These are phyloP conservation scores for Caenorhabditis uteleia DNA, from an alignment of 2,888 invertebrate species.

Conservation along the genomic window DNA sequence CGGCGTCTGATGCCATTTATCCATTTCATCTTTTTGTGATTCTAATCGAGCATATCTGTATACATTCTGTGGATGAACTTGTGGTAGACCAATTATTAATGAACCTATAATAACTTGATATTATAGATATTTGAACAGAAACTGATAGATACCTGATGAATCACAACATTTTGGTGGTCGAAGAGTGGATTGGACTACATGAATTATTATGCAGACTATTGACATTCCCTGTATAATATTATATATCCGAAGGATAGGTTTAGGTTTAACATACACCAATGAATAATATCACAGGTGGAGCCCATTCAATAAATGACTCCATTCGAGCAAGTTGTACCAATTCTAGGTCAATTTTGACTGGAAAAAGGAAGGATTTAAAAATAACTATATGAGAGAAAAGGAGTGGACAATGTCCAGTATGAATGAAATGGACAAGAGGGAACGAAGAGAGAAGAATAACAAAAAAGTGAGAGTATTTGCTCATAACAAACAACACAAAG, in stretches of 20 bases:
- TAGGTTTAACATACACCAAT: slow-evolving; percentile 18
- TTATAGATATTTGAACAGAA: slow-evolving; percentile 4
- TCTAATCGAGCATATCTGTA: slow-evolving; percentile 24
- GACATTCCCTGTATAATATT: slow-evolving; percentile 21
- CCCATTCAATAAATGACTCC: slow-evolving; percentile 26
- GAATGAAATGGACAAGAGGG: slow-evolving; percentile 1
- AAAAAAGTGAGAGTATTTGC: too few relatives aligned
- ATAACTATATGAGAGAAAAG: background rate
- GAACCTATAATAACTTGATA: slow-evolving; percentile 16
- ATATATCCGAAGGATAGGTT: background rate
- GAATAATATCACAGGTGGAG: slow-evolving; percentile 19
- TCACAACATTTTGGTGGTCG: slow-evolving; percentile 33
- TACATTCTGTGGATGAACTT: slow-evolving; percentile 24
- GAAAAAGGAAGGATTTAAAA: background rate
- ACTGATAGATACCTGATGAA: slow-evolving; percentile 14
- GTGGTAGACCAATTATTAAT: slow-evolving; percentile 29
- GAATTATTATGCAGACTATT: slow-evolving; percentile 27
- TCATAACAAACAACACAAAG: too few relatives aligned
- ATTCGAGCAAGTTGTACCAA: slow-evolving; percentile 16
- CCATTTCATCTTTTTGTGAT: slow-evolving; percentile 18
- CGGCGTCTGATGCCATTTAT: slow-evolving; percentile 30
- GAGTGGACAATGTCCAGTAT: slow-evolving; percentile 5
- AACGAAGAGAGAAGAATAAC: background rate
- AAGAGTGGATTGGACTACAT: slow-evolving; percentile 27
- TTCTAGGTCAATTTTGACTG: slow-evolving; percentile 5